These are phyloP conservation scores for Nannospalax galili DNA, from an alignment of 2,113 vertebrate species.

Conservation along the genomic window DNA sequence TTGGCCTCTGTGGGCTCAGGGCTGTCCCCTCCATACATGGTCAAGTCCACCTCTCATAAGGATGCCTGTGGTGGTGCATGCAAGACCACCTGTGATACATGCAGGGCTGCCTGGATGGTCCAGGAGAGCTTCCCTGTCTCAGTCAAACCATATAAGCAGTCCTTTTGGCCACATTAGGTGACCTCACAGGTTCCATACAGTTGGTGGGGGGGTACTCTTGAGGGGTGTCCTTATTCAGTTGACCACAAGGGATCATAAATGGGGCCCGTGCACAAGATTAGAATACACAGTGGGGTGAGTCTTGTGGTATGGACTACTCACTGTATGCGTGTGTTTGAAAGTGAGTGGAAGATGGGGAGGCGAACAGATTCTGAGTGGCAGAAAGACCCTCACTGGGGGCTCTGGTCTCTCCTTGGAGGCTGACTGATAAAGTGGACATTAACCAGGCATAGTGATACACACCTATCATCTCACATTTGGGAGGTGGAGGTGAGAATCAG, in stretches of 20 bases:
- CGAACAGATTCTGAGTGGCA: background rate
- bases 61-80: no score
- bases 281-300: no score
- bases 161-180: background rate
- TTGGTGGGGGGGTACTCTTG: background rate
- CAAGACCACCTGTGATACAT: accelerated
- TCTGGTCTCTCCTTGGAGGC: background rate
- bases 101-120: background rate
- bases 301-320: accelerated
- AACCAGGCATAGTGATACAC: background rate
- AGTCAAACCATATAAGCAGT: accelerated
- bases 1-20: accelerated
- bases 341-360: no score
- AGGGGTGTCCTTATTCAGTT: background rate
- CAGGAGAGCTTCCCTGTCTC: background rate
- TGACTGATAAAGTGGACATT: background rate
- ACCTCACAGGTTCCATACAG: background rate
- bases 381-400: background rate
- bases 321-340: no score
- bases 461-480: background rate
- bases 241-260: background rate
- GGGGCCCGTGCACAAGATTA: background rate
- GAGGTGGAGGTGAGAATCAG: background rate
- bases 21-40: background rate
- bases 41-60: background rate